phyloP scores from a whole-genome alignment of 2,113 vertebrate species.

The Neodon shergylaensis region DNA sequence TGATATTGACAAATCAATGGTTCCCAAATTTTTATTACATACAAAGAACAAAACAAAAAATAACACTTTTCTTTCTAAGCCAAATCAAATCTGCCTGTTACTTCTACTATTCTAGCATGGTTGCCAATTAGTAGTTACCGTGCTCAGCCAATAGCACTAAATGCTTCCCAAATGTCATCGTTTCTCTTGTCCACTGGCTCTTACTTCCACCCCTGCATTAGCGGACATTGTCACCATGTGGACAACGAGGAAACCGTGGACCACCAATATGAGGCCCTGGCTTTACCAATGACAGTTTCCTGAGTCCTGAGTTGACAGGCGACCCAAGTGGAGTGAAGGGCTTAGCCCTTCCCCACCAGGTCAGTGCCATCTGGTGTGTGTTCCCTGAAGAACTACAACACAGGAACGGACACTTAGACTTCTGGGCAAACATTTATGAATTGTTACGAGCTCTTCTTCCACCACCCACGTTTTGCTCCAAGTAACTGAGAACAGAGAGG shows the following conservation, averaged over 20 bases:
- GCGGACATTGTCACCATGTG: background rate
- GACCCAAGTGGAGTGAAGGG: background rate
- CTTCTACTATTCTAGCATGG: background rate
- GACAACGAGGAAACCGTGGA: background rate
- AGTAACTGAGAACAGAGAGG: constrained; percentile 37
- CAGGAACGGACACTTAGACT: background rate
- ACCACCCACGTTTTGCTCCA: background rate
- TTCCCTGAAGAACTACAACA: background rate
- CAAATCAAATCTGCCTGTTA: constrained; percentile 8
- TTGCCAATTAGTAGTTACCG: background rate
- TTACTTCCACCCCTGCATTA: background rate
- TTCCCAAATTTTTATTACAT: constrained; percentile 24
- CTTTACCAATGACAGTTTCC: background rate
- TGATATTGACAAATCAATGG: background rate
- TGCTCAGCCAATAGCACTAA: background rate
- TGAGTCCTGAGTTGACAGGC: background rate
- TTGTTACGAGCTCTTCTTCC: background rate
- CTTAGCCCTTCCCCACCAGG: background rate
- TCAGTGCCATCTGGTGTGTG: background rate
- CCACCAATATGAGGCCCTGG: background rate
- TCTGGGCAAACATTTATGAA: constrained; percentile 33
- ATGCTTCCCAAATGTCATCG: background rate
- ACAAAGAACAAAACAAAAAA: constrained; percentile 20
- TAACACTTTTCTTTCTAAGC: background rate
- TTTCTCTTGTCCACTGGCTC: background rate